These are phyloP conservation scores for Pseudococcus jackbeardsleyi DNA, from an alignment of 2,888 invertebrate genomes.

Conservation along the genomic window DNA sequence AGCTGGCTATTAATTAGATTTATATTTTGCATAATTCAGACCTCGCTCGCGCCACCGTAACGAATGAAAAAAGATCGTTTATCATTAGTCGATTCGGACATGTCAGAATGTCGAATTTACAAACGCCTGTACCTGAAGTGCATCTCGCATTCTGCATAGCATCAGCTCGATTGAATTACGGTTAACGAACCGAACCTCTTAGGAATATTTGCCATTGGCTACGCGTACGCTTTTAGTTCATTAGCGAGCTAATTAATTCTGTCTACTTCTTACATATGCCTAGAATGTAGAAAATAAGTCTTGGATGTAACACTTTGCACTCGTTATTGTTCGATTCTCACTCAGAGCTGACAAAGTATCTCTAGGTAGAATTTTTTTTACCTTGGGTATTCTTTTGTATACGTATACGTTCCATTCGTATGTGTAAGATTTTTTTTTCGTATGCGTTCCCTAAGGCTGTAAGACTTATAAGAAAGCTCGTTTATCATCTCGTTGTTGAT, in stretches of 20 bases:
- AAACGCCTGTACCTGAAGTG: neutral
- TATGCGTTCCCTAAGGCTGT: constrained; percentile 31
- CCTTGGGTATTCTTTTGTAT: constrained; percentile 23
- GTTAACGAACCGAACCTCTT: constrained; percentile 43
- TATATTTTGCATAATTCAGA: constrained; percentile 33
- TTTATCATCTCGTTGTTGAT: constrained; percentile 39
- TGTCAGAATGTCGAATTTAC: constrained; percentile 30
- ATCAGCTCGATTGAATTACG: neutral
- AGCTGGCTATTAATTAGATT: constrained; percentile 6
- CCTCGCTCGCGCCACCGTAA: neutral
- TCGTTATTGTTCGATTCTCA: constrained; percentile 51
- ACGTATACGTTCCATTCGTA: neutral
- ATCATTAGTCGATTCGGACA: constrained; percentile 23
- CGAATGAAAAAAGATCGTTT: constrained; percentile 6
- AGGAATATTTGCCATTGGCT: constrained; percentile 40
- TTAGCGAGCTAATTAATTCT: constrained; percentile 50
- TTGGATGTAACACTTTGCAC: constrained; percentile 57
- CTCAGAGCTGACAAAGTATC: constrained; percentile 19
- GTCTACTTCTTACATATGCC: constrained; percentile 10
- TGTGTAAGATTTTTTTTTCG: constrained; percentile 9
- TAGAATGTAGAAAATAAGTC: neutral
- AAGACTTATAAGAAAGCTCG: constrained; percentile 27
- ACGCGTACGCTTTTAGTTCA: constrained; percentile 43
- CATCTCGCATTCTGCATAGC: neutral
- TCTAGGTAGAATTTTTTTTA: neutral